phyloP scores from a whole-genome alignment of 2,113 vertebrate species.

The Rhinolophus ferrumequinum region DNA sequence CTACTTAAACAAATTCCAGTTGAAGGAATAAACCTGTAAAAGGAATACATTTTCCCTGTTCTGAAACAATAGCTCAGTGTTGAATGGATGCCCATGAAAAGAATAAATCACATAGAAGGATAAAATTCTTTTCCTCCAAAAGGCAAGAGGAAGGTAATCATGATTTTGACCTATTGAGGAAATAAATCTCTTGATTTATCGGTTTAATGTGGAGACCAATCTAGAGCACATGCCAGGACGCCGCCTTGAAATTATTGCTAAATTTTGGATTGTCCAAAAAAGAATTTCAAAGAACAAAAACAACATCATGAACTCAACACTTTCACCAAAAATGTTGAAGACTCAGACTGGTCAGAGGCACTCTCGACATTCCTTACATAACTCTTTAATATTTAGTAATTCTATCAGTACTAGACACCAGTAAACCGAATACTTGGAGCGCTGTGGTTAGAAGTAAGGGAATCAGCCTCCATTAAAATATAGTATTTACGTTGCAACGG shows the following conservation, averaged over 20 bases:
- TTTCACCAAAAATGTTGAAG: not conserved
- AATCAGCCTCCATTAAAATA: slow-evolving; percentile 29
- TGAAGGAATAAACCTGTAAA: slow-evolving; percentile 86
- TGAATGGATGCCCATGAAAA: slow-evolving; percentile 80
- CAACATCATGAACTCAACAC: not conserved
- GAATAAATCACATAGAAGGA: slow-evolving; percentile 80
- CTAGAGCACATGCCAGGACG: slow-evolving; percentile 56
- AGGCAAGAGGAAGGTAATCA: slow-evolving; percentile 53
- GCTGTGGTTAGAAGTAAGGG: not conserved
- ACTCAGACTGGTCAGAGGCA: not conserved
- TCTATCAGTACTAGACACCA: not conserved
- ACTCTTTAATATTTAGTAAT: not conserved
- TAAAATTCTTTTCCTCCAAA: slow-evolving; percentile 73
- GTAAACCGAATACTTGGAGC: not conserved
- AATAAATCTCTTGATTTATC: slow-evolving; percentile 64
- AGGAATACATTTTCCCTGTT: slow-evolving; percentile 85
- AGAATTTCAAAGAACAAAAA: slow-evolving; percentile 51
- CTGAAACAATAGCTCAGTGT: slow-evolving; percentile 86
- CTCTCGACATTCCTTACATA: slow-evolving; percentile 15
- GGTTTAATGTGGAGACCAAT: slow-evolving; percentile 35
- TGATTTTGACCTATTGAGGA: slow-evolving; percentile 58
- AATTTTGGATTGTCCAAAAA: slow-evolving; percentile 42
- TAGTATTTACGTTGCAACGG: not conserved
- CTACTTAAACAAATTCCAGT: slow-evolving; percentile 86
- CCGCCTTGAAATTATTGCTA: not conserved